These are phyloP conservation scores for Limnodromus scolopaceus DNA, from an alignment of 2,797 vertebrate species.

Conservation along the genomic window DNA sequence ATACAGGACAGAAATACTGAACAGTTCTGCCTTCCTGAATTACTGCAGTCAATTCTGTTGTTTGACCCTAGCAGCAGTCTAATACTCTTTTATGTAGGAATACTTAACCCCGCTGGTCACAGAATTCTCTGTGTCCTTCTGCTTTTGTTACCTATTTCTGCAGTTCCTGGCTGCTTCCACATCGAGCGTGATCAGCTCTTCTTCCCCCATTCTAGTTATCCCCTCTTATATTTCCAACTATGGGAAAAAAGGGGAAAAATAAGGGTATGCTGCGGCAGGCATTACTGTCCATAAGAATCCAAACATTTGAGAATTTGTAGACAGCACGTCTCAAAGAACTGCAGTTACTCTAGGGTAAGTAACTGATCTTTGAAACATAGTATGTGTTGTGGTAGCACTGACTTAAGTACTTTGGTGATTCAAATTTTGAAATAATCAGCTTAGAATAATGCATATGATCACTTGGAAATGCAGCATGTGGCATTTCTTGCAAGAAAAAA, in stretches of 20 bases:
- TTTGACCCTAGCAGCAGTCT: background rate
- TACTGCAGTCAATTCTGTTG: background rate
- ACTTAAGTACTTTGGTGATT: background rate
- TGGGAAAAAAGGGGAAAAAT: background rate
- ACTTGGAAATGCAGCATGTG: background rate
- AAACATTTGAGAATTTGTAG: background rate
- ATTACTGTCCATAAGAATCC: background rate
- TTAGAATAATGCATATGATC: background rate
- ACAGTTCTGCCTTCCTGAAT: background rate
- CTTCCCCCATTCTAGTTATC: background rate
- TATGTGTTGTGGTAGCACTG: background rate
- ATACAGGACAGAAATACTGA: background rate
- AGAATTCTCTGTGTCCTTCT: background rate
- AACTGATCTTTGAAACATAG: background rate
- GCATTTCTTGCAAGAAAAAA: background rate
- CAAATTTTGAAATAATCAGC: background rate
- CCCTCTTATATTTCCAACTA: background rate
- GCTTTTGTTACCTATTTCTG: background rate
- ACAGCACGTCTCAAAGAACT: background rate
- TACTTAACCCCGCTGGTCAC: background rate
- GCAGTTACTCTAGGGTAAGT: background rate
- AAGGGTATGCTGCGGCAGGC: background rate
- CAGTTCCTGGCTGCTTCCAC: background rate
- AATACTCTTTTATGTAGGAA: background rate
- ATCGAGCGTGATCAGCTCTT: background rate